phyloP scores from a whole-genome alignment of 2,797 vertebrate genomes.

The Alauda arvensis region DNA sequence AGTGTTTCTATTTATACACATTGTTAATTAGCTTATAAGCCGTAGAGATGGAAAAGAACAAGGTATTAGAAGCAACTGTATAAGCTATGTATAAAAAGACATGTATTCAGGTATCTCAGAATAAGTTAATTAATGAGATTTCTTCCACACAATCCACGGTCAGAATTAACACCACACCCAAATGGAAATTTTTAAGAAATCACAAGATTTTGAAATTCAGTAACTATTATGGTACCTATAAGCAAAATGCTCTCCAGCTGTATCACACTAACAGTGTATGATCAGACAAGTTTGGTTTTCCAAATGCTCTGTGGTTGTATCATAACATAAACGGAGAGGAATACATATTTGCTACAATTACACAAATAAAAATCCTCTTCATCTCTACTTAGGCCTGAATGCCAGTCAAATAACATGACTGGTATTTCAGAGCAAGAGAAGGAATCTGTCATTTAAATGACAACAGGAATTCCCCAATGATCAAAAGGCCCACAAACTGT shows the following conservation, averaged over 20 bases:
- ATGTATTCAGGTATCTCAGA: neutral
- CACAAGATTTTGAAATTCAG: neutral
- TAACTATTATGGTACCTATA: neutral
- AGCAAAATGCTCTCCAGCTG: neutral
- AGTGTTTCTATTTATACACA: neutral
- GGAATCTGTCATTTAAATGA: neutral
- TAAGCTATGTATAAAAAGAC: neutral
- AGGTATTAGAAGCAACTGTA: neutral
- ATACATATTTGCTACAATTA: conserved; percentile 19
- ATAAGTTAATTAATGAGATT: neutral
- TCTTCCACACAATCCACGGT: neutral
- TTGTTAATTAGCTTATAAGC: neutral
- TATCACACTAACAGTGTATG: neutral
- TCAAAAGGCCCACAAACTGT: neutral
- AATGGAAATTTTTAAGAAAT: neutral
- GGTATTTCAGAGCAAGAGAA: conserved; percentile 10
- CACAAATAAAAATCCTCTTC: conserved; percentile 18
- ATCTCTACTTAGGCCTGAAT: neutral
- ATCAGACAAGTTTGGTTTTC: conserved; percentile 27
- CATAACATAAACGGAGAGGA: conserved; percentile 17
- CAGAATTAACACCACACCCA: neutral
- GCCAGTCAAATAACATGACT: conserved; percentile 4
- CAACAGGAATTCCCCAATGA: conserved; percentile 5
- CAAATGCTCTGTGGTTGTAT: conserved; percentile 15
- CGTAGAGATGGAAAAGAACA: neutral